Base-by-base conservation (phyloP, 2,113 vertebrate genomes). In the Corythornis madagascariensis region DNA sequence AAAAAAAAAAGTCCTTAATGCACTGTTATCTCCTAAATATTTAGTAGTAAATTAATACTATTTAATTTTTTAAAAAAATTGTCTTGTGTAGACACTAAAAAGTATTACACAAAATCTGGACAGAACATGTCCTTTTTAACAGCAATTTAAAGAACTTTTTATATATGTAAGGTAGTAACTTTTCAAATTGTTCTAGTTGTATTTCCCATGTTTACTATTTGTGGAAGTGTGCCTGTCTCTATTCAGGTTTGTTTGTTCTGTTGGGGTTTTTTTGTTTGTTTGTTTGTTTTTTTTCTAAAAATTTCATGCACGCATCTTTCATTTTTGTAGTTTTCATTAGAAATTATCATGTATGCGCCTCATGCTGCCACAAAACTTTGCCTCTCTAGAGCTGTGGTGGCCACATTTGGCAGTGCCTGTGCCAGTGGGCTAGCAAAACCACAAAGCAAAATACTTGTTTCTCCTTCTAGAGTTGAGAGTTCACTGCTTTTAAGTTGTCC, bases 11-110 rank as follows among this genome's bases (percentile, higher is more conserved):
- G 97, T 98, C 96, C 98, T 98, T 98, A 98, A 98, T 98, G 98
- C 98, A 98, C 98, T 99, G 98, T 98, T 98, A 97, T 98, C 97
- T 97, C 98, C 97, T 97, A 98, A 97, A 98, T 99, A 98, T 98
- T 98, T 98, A 98, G 98, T 98, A 97, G 97, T 99, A 98, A 99
- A 98, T 98, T 97, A 98, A 98, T 97, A 97, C 97, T 98, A 98
- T 99, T 98, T 99, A 98, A 99, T 98, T 97, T 99, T 98, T 99
- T 98, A 95, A 96, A 97, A 97, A 96, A 97, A 96, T 97, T 98
- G 98, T 98, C 98, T 98, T 97, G 97, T 98, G 98, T 98, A 98
- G 98, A 99, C 98, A 98, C 98, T 98, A 98, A 99, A 97, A 97
- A 97, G 97, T 98, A 98, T 98, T 98, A 98, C 98, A 97, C 97